phyloP scores from a whole-genome alignment of 2,113 vertebrate species.

The Microtus richardsoni region DNA sequence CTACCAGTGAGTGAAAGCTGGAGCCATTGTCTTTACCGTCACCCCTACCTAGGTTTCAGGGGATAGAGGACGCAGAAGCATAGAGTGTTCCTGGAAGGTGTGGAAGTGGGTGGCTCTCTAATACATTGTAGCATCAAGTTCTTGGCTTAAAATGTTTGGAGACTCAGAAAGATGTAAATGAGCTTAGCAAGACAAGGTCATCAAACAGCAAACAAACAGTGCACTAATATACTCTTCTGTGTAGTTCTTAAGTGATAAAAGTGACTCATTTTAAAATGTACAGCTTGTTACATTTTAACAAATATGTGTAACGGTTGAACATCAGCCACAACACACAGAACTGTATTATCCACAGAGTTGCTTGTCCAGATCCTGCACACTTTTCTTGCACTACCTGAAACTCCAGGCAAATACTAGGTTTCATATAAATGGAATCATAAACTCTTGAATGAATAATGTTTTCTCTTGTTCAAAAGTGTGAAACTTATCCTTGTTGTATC shows the following conservation, averaged over 20 bases:
- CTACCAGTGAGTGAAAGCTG: background rate
- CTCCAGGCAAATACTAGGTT: background rate
- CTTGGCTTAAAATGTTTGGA: background rate
- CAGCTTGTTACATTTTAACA: background rate
- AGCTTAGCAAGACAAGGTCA: background rate
- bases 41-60: background rate
- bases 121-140: background rate
- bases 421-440: background rate
- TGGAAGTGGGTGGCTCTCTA: background rate
- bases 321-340: background rate
- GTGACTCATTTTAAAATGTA: background rate
- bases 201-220: background rate
- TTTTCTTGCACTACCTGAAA: background rate
- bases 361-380: background rate
- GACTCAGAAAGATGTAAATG: background rate
- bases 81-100: background rate
- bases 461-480: slow-evolving; percentile 5
- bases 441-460: background rate
- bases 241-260: background rate
- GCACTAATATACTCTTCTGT: background rate
- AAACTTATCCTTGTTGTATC: background rate
- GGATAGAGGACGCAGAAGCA: background rate
- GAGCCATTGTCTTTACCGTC: background rate
- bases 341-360: background rate
- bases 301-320: background rate